A percentile compares a stretch with the other conserved stretches of the same genome.
These are phyloP conservation scores for Corythornis cristatus DNA, from an alignment of 2,113 vertebrate genomes.

Conservation along the genomic window DNA sequence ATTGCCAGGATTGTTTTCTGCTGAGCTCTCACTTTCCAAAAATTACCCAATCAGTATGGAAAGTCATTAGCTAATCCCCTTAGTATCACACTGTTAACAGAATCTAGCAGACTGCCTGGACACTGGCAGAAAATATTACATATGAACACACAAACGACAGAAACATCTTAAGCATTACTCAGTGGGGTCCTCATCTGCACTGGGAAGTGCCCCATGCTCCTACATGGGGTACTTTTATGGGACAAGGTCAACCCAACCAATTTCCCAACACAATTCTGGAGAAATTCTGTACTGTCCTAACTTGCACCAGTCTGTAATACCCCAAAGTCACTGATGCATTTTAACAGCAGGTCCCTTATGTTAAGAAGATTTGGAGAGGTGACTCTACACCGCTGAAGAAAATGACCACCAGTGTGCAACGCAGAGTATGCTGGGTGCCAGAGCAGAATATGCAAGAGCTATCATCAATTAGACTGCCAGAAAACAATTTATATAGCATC, in stretches of 20 bases:
- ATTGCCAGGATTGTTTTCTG: slow-evolving; percentile 66
- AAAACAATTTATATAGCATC: background rate
- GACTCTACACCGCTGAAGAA: background rate
- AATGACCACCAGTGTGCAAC: background rate
- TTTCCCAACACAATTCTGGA: background rate
- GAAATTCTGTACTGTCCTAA: background rate
- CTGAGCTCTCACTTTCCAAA: slow-evolving; percentile 60
- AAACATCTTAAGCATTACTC: background rate
- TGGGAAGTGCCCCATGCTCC: background rate
- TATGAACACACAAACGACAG: background rate
- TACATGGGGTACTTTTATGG: background rate
- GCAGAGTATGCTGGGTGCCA: background rate
- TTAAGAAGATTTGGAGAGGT: background rate
- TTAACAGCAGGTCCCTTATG: background rate
- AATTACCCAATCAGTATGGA: slow-evolving; percentile 58
- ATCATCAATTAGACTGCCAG: background rate
- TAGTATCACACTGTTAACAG: slow-evolving; percentile 18
- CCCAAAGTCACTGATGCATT: background rate
- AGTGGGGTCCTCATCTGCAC: background rate
- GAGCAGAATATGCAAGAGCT: background rate
- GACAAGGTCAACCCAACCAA: background rate
- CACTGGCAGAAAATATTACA: background rate
- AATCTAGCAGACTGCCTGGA: slow-evolving; percentile 41
- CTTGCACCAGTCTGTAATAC: background rate
- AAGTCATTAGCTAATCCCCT: slow-evolving; percentile 65